Evolutionary conservation across 2,888 invertebrate species (phyloP), one percentile per base, ranked within the genome.

Genomic region (Xylocampa areola): DNA sequence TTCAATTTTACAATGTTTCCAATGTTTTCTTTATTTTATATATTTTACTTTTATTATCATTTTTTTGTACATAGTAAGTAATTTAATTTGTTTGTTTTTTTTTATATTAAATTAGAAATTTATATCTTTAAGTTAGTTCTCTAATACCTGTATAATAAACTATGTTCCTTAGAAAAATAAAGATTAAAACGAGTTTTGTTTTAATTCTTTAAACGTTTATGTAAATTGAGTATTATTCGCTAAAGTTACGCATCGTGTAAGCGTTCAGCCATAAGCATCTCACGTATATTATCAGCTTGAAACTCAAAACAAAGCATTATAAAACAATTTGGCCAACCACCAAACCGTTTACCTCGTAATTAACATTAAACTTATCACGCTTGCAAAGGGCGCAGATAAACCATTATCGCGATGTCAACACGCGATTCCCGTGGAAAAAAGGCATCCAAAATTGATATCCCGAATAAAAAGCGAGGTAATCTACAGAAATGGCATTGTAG

Each of bases 371-470:
- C 52, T 68, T 65, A 71, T 67, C 75, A 61, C 67, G 55, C 39
- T 55, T 30, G 36, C 47, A 33, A 50, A 62, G 55, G 37, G 30
- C 36, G 21, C 57, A 45, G 51, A 64, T 58, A 63, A 48, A 50
- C 60, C 62, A 66, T 68, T 77, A 77, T 62, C 70, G 55, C 66
- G 35, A 61, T 62, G 72, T 77, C 72, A 68, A 62, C 68, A 68
- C 55, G 61, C 51, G 60, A 62, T 65, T 64, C 55, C 48, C 58
- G 58, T 73, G 32, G 65, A 63, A 71, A 69, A 69, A 63, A 40
- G 48, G 48, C 66, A 63, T 60, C 63, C 57, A 64, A 78, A 78
- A 78, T 78, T 76, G 73, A 80, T 80, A 78, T 75, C 73, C 49
- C 37, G 39, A 74, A 74, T 74, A 73, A 73, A 70, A 68, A 58